phyloP scores from a whole-genome alignment of 2,113 vertebrate species.

The Edolisoma coerulescens region DNA sequence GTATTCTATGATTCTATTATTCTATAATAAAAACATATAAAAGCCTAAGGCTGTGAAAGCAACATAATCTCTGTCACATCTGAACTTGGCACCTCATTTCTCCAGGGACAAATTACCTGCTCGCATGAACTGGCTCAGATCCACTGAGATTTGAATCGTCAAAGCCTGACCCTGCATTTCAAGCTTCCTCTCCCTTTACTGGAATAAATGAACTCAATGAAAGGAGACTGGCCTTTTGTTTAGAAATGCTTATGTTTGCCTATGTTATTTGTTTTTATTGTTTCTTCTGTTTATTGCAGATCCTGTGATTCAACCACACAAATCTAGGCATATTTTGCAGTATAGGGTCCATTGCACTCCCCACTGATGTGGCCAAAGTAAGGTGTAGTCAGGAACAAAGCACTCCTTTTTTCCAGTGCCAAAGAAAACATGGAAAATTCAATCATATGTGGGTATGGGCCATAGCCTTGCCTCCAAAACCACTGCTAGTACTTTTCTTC shows the following conservation, averaged over 20 bases:
- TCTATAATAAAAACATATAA: neutral
- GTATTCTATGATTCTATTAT: neutral
- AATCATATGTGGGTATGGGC: neutral
- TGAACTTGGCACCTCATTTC: neutral
- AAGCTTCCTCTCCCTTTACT: neutral
- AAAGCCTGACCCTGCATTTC: neutral
- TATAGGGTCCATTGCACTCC: neutral
- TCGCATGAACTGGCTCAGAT: neutral
- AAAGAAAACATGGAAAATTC: constrained; percentile 4
- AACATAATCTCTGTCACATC: neutral
- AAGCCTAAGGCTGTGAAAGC: neutral
- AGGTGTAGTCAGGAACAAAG: neutral
- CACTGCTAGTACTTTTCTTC: neutral
- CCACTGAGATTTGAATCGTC: neutral
- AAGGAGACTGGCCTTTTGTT: neutral
- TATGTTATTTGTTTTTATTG: neutral
- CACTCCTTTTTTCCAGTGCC: neutral
- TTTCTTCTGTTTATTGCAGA: neutral
- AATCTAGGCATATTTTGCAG: neutral
- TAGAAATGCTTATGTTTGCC: neutral
- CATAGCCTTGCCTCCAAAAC: neutral
- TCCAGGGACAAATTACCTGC: neutral
- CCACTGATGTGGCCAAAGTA: neutral
- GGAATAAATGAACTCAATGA: neutral
- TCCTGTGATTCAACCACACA: neutral